Conservation (phyloP, 2,797 vertebrate genomes). For the Sebastes dallii region DNA sequence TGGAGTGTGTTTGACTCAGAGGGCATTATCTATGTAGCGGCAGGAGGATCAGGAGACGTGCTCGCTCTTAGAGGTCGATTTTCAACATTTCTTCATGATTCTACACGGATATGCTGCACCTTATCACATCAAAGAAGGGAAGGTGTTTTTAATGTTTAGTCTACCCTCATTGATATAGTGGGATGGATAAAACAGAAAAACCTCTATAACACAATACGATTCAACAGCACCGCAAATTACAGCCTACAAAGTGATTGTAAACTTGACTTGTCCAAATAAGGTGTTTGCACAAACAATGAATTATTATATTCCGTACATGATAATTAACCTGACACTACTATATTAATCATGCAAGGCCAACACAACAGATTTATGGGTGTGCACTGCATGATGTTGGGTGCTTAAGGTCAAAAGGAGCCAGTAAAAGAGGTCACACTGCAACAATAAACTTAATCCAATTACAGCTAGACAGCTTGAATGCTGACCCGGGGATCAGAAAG, state of each 20-base stretch:
- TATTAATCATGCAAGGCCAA: not conserved
- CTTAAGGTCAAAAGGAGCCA: conserved; percentile 38
- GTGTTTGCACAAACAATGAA: not conserved
- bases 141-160: not conserved
- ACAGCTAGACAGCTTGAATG: conserved; percentile 4
- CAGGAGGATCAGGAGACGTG: not conserved
- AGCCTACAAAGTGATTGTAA: not conserved
- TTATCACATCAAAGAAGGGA: not conserved
- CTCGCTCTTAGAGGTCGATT: not conserved
- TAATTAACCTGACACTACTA: not conserved
- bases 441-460: conserved; percentile 47
- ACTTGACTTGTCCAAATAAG: not conserved
- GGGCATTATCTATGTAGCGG: not conserved
- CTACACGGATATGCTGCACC: not conserved
- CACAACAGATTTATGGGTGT: conserved; percentile 6
- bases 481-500: conserved; percentile 26
- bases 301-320: not conserved
- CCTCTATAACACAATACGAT: not conserved
- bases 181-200: not conserved
- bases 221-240: not conserved
- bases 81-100: not conserved
- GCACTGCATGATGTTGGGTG: not conserved
- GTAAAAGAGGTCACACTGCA: conserved; percentile 23
- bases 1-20: not conserved
- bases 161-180: not conserved